These are phyloP conservation scores for Vireo griseus DNA, from an alignment of 2,797 vertebrate genomes.

Conservation along the genomic window DNA sequence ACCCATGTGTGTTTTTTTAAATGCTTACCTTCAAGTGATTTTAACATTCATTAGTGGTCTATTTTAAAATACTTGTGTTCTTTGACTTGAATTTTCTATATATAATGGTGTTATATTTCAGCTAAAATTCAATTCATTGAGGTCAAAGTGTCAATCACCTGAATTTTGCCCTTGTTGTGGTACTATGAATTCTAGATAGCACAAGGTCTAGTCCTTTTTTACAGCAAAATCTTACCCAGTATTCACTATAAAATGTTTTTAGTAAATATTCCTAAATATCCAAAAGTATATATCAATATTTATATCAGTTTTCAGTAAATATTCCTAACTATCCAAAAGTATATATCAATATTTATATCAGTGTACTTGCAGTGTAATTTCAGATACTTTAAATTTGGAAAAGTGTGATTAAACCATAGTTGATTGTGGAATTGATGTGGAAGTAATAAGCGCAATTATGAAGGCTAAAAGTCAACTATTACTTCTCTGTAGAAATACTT, in stretches of 20 bases:
- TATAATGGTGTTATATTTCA: background rate
- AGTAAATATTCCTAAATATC: background rate
- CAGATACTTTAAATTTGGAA: background rate
- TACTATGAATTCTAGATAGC: background rate
- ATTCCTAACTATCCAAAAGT: background rate
- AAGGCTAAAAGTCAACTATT: background rate
- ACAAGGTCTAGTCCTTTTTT: background rate
- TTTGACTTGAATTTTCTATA: background rate
- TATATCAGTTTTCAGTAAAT: background rate
- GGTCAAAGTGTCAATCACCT: rapidly evolving
- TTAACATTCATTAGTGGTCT: background rate
- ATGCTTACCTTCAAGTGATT: background rate
- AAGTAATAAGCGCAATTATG: background rate
- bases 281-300: background rate
- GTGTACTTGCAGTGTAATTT: background rate
- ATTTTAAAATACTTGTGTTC: background rate
- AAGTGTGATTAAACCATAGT: background rate
- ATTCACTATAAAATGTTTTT: background rate
- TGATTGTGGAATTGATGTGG: background rate
- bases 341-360: background rate
- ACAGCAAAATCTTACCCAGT: background rate
- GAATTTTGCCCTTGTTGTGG: background rate
- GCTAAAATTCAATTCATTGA: background rate
- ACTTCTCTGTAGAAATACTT: background rate
- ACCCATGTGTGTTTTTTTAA: background rate